phyloP scores from a whole-genome alignment of 2,888 invertebrate genomes.

The Uloborus plumipes region DNA sequence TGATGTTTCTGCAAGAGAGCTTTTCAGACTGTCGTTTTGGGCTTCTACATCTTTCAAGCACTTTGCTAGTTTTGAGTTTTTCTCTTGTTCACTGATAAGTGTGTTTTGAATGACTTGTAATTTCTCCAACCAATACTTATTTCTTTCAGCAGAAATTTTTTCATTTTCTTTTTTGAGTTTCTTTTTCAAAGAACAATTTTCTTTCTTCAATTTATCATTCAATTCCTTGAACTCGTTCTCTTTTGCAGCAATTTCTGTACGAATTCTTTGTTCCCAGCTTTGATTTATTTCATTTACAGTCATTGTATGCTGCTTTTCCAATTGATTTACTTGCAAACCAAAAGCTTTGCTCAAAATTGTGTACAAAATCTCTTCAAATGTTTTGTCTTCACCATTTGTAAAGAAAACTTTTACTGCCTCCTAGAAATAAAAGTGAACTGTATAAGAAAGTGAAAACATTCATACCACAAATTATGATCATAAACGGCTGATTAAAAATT shows the following conservation, averaged over 20 bases:
- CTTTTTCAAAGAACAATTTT: conserved; percentile 23
- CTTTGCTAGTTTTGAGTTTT: neutral
- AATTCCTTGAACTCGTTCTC: conserved; percentile 9
- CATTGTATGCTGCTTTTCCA: conserved; percentile 21
- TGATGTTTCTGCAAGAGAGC: neutral
- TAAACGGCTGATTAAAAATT: too few species aligned
- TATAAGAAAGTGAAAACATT: conserved; percentile 2
- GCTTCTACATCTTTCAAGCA: neutral
- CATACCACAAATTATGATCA: neutral
- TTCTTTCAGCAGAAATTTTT: conserved; percentile 29
- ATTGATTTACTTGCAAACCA: conserved; percentile 14
- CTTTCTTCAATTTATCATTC: conserved; percentile 35
- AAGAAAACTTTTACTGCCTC: conserved; percentile 24
- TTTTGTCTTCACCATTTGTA: conserved; percentile 4
- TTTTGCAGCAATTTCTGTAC: conserved; percentile 7
- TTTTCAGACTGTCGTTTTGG: conserved; percentile 11
- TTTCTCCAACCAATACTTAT: conserved; percentile 32
- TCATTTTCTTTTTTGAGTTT: conserved; percentile 27
- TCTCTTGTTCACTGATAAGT: conserved; percentile 5
- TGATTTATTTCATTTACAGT: conserved; percentile 25
- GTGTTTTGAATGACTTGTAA: conserved; percentile 18
- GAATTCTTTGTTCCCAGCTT: conserved; percentile 51
- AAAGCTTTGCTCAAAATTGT: conserved; percentile 32
- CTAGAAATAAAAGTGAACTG: conserved; percentile 2
- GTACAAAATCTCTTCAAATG: conserved; percentile 28